Conservation (phyloP, 2,797 vertebrate species). For the Chaenodraco wilsoni region DNA sequence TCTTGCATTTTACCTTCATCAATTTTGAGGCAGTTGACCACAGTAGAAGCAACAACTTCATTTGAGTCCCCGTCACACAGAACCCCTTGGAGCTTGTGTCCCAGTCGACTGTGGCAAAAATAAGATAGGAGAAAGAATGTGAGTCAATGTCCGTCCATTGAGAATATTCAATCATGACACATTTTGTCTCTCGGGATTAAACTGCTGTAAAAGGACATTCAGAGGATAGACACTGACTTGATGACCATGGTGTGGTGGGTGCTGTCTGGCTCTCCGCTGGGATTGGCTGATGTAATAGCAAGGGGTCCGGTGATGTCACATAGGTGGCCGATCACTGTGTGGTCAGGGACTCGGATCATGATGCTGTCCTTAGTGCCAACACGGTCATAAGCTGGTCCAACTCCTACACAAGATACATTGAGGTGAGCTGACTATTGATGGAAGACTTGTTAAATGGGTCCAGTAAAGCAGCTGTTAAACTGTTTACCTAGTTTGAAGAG, state of each 20-base stretch:
- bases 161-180: background rate
- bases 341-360: slow-evolving; percentile 93
- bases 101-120: slow-evolving; percentile 84
- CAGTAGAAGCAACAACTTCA: slow-evolving; percentile 88
- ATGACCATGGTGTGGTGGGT: slow-evolving; percentile 92
- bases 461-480: background rate
- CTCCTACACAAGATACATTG: slow-evolving; percentile 72
- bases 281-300: slow-evolving; percentile 92
- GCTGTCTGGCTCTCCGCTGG: slow-evolving; percentile 91
- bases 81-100: slow-evolving; percentile 89
- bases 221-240: slow-evolving; percentile 76
- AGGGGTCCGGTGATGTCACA: slow-evolving; percentile 90
- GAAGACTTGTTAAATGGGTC: background rate
- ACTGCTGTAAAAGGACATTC: background rate
- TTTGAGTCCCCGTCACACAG: slow-evolving; percentile 91
- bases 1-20: slow-evolving; percentile 83
- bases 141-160: background rate
- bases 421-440: background rate
- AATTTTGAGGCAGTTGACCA: slow-evolving; percentile 89
- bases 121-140: background rate
- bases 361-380: slow-evolving; percentile 91
- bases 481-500: slow-evolving; percentile 86
- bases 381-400: slow-evolving; percentile 87
- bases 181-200: background rate
- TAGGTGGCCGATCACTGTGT: slow-evolving; percentile 87